Base-by-base conservation (phyloP, 2,888 invertebrate genomes). In the Drosophila peninsularis region DNA sequence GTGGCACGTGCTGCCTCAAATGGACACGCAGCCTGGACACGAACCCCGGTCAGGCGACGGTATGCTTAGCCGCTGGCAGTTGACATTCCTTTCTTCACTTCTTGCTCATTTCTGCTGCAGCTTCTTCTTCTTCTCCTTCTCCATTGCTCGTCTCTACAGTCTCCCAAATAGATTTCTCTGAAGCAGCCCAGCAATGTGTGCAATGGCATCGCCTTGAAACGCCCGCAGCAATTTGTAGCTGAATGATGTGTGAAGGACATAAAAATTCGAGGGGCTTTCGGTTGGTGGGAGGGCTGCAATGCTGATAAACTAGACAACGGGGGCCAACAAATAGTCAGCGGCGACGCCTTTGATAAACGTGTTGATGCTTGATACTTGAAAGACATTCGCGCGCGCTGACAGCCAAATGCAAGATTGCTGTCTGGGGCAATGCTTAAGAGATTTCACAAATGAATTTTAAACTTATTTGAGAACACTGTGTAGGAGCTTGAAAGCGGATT, bases 201-300 rank as follows among this genome's bases (percentile, higher is more conserved):
- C 57, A 57, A 50, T 54, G 54, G 30, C 54, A 32, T 52, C 73
- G 73, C 50, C 69, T 39, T 88, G 88, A 68, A 80, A 80, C 65
- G 86, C 83, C 89, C 69, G 82, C 85, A 87, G 88, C 89, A 83
- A 89, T 83, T 83, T 89, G 89, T 89, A 73, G 85, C 89, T 83
- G 83, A 83, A 89, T 83, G 89, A 83, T 89, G 83, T 89, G 83
- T 88, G 89, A 83, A 89, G 89, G 82, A 78, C 85, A 84, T 89
- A 81, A 89, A 83, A 89, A 81, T 81, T 72, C 78, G 71, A 52
- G 45, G 61, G 78, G 57, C n/a, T 37, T 37, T 7, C 24, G n/a
- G 6, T n/a, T n/a, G 14, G 39, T 6, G 17, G 41, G 7, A 47
- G 2, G 6, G 32, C 19, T 27, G 52, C 36, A 52, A 41, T 41